Conservation (phyloP, 2,113 vertebrate genomes). For the Lucifuga dentata region DNA sequence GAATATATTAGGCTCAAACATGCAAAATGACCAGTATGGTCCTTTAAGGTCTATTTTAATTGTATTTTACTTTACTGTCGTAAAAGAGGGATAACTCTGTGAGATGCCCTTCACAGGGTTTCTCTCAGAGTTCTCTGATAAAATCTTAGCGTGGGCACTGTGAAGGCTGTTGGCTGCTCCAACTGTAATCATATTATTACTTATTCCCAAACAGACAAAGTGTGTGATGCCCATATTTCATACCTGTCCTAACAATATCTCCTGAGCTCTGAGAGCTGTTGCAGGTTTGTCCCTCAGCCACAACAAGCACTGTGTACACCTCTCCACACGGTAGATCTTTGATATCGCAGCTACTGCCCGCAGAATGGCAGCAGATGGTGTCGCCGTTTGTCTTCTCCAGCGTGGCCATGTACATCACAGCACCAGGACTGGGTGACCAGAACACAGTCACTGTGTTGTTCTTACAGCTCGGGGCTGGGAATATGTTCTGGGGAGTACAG, state of each 20-base stretch:
- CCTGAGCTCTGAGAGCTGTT: slow-evolving; percentile 78
- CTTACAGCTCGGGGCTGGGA: slow-evolving; percentile 60
- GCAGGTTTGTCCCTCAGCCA: slow-evolving; percentile 78
- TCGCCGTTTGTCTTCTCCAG: slow-evolving; percentile 59
- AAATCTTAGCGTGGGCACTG: too few species aligned
- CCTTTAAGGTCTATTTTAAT: too few species aligned
- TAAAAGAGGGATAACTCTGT: too few species aligned
- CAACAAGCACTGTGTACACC: slow-evolving; percentile 72
- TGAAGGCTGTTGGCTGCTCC: too few species aligned
- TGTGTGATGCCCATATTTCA: too few species aligned
- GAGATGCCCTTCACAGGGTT: too few species aligned
- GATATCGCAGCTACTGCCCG: slow-evolving; percentile 69
- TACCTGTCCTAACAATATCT: slow-evolving; percentile 77
- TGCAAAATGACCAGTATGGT: too few species aligned
- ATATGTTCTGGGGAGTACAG: slow-evolving; percentile 73
- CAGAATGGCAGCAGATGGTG: slow-evolving; percentile 67
- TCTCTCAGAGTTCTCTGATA: too few species aligned
- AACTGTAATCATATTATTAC: too few species aligned
- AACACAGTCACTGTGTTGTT: slow-evolving; percentile 55
- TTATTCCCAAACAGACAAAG: too few species aligned
- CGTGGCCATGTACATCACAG: slow-evolving; percentile 74
- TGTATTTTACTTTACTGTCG: too few species aligned
- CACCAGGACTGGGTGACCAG: slow-evolving; percentile 74
- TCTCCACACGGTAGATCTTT: slow-evolving; percentile 77
- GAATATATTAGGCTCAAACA: too few species aligned